phyloP scores from a whole-genome alignment of 2,797 vertebrate species.

The Lindbergichthys nudifrons region DNA sequence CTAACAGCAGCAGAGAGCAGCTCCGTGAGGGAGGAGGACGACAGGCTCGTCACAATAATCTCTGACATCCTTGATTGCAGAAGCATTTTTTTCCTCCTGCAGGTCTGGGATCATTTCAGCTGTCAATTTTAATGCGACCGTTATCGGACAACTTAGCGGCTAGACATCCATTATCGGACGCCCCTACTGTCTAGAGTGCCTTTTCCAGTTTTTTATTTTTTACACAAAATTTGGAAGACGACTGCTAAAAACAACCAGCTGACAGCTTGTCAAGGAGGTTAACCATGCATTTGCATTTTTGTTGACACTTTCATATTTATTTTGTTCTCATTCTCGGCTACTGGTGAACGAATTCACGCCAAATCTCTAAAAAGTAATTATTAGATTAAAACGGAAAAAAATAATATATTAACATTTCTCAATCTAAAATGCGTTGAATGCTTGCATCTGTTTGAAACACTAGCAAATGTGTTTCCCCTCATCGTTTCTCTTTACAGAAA shows the following conservation, averaged over 20 bases:
- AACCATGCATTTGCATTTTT: neutral
- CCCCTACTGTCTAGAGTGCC: constrained; percentile 25
- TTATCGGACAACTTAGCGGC: constrained; percentile 60
- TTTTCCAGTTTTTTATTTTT: neutral
- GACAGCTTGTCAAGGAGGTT: constrained; percentile 5
- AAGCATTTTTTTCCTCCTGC: constrained; percentile 16
- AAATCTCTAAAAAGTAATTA: neutral
- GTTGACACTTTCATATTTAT: neutral
- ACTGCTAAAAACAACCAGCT: constrained; percentile 18
- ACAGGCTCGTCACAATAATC: constrained; percentile 63
- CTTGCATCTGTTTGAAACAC: neutral
- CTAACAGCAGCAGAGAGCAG: constrained; percentile 84
- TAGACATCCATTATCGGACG: constrained; percentile 61
- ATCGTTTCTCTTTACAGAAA: constrained; percentile 14
- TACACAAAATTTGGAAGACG: neutral
- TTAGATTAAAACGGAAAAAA: too few relatives aligned
- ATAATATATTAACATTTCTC: neutral
- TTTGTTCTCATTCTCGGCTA: too few relatives aligned
- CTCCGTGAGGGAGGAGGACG: constrained; percentile 64
- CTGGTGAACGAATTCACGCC: neutral
- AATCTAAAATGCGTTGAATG: neutral
- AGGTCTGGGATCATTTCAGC: constrained; percentile 64
- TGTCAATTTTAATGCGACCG: constrained; percentile 62
- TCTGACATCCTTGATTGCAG: constrained; percentile 59
- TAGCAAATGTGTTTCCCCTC: neutral